These are phyloP conservation scores for Eupsittula cactorum DNA, from an alignment of 2,113 vertebrate genomes.

Conservation along the genomic window DNA sequence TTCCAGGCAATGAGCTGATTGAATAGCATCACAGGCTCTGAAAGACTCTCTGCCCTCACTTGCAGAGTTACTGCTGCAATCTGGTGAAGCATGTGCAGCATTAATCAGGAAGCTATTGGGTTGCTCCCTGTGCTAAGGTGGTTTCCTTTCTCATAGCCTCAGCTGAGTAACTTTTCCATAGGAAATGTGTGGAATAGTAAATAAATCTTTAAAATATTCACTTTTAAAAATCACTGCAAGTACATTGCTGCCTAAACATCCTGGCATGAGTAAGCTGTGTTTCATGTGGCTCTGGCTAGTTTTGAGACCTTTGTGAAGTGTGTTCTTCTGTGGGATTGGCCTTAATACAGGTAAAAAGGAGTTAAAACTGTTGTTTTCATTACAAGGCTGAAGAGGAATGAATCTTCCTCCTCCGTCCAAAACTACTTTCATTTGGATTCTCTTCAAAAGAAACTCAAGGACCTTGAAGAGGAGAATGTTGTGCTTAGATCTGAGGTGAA, in stretches of 20 bases:
- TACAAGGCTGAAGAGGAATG: slow-evolving; percentile 86
- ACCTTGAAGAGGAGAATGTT: slow-evolving; percentile 96
- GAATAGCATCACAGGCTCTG: background rate
- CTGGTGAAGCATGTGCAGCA: background rate
- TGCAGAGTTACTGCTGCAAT: background rate
- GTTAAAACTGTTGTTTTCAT: background rate
- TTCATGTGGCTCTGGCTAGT: background rate
- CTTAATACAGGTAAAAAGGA: background rate
- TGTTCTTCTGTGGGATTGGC: background rate
- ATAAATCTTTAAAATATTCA: background rate
- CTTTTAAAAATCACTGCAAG: background rate
- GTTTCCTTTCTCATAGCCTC: background rate
- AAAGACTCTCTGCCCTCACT: background rate
- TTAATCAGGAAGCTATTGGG: background rate
- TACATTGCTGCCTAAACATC: background rate
- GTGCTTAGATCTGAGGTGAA: slow-evolving; percentile 90
- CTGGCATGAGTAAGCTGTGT: background rate
- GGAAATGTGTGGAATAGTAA: background rate
- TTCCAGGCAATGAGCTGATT: background rate
- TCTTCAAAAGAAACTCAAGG: slow-evolving; percentile 96
- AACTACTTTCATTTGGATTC: slow-evolving; percentile 92
- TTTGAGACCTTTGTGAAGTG: background rate
- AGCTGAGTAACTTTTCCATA: background rate
- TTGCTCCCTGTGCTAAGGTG: background rate
- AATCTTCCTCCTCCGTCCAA: slow-evolving; percentile 84